A percentile compares a stretch with the other conserved stretches of the same genome.
These are phyloP conservation scores for Crossocerus cetratus DNA, from an alignment of 2,888 invertebrate species.

Conservation along the genomic window DNA sequence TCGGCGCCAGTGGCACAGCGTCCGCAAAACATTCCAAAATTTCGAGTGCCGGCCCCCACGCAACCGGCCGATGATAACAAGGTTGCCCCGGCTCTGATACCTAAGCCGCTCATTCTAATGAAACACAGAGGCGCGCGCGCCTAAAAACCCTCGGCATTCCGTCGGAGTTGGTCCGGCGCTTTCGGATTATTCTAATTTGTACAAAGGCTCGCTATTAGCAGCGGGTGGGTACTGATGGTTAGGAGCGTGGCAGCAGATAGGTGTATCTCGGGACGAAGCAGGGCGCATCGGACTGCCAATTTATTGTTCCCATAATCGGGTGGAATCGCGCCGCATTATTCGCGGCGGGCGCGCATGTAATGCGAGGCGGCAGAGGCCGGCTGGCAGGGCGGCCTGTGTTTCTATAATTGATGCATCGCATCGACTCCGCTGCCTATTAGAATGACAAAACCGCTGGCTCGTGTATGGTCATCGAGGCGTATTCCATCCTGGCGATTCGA, in stretches of 20 bases:
- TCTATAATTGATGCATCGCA: conserved; percentile 74
- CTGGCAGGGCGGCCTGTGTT: conserved; percentile 63
- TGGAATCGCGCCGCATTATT: conserved; percentile 70
- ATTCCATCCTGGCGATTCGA: conserved; percentile 48
- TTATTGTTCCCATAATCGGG: conserved; percentile 73
- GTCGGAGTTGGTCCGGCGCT: background rate
- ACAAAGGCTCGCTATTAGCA: conserved; percentile 10
- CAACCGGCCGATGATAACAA: too few species aligned
- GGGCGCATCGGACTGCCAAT: conserved; percentile 62
- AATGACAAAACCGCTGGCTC: conserved; percentile 70
- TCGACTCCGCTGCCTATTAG: conserved; percentile 61
- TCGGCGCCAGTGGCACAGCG: too few species aligned
- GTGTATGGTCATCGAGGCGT: conserved; percentile 55
- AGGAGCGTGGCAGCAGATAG: too few species aligned
- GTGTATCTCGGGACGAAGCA: conserved; percentile 17
- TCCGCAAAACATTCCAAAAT: too few species aligned
- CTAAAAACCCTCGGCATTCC: too few species aligned
- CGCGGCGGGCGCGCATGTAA: conserved; percentile 60
- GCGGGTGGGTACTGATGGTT: background rate
- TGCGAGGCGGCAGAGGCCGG: conserved; percentile 48
- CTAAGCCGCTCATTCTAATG: too few species aligned
- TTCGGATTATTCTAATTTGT: conserved; percentile 33
- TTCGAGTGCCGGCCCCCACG: too few species aligned
- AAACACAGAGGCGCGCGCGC: too few species aligned
- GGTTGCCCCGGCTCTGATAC: too few species aligned